phyloP scores from a whole-genome alignment of 2,888 invertebrate genomes.

The Arctia plantaginis region DNA sequence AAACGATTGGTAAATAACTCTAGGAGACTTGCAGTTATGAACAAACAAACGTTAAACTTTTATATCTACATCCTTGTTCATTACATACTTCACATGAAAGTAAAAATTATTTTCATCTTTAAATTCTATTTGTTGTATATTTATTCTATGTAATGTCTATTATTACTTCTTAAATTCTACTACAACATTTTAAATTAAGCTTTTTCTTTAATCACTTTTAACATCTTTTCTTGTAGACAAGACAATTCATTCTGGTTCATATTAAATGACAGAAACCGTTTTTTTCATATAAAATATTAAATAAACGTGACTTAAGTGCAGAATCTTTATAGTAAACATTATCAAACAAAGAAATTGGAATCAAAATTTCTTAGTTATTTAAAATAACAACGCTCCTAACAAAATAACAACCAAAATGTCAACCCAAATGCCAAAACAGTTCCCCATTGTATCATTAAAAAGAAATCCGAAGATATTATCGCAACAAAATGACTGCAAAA shows the following conservation, averaged over 20 bases:
- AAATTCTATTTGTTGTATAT: too few relatives aligned
- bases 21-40: too few relatives aligned
- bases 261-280: too few relatives aligned
- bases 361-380: background rate
- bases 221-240: slow-evolving; percentile 33
- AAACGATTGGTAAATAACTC: too few relatives aligned
- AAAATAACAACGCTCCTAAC: background rate
- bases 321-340: background rate
- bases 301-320: background rate
- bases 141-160: too few relatives aligned
- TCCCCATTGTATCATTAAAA: slow-evolving; percentile 47
- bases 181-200: slow-evolving; percentile 43
- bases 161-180: too few relatives aligned
- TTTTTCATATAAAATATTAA: too few relatives aligned
- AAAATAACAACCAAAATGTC: slow-evolving; percentile 29
- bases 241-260: slow-evolving; percentile 27
- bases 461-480: slow-evolving; percentile 43
- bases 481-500: slow-evolving; percentile 59
- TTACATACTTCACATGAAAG: background rate
- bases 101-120: slow-evolving; percentile 25
- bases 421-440: slow-evolving; percentile 38
- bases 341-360: background rate
- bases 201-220: slow-evolving; percentile 30
- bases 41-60: too few relatives aligned
- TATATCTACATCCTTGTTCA: too few relatives aligned